phyloP scores from a whole-genome alignment of 2,888 invertebrate genomes.

The Plagodis pulveraria region DNA sequence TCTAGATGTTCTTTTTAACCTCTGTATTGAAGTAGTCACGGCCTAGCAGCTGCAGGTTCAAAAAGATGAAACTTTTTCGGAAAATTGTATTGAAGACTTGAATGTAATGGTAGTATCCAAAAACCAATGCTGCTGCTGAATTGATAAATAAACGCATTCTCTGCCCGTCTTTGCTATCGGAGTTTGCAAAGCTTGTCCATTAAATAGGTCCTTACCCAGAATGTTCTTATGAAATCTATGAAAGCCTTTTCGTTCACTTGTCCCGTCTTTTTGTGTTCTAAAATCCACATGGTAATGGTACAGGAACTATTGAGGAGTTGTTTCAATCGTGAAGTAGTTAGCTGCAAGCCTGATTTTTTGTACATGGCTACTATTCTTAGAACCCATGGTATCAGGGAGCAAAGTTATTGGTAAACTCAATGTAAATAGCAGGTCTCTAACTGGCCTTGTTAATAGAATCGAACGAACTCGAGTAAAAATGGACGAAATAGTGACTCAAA shows the following conservation, averaged over 20 bases:
- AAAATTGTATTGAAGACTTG: conserved; percentile 93
- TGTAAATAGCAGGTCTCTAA: no score
- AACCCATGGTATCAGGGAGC: no score
- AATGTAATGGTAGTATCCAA: conserved; percentile 88
- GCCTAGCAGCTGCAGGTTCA: conserved; percentile 89
- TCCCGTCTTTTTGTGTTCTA: conserved; percentile 88
- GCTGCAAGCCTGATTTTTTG: conserved; percentile 67
- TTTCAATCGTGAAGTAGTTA: conserved; percentile 89
- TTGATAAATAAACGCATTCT: conserved; percentile 85
- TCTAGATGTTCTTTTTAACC: no score
- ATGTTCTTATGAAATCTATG: conserved; percentile 81
- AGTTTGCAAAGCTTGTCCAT: conserved; percentile 89
- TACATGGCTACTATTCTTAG: conserved; percentile 11
- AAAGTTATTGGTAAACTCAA: no score
- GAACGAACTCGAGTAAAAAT: no score
- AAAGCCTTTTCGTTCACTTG: conserved; percentile 85
- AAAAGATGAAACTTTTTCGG: conserved; percentile 86
- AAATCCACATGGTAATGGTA: conserved; percentile 92
- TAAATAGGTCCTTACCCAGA: conserved; percentile 90
- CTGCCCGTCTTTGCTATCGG: conserved; percentile 81
- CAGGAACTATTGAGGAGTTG: conserved; percentile 88
- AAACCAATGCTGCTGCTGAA: conserved; percentile 86
- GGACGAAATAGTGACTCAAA: no score
- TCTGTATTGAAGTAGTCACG: conserved; percentile 90
- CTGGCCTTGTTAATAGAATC: no score